phyloP scores from a whole-genome alignment of 1,140 invertebrate genomes.

The Hycleus phaleratus region DNA sequence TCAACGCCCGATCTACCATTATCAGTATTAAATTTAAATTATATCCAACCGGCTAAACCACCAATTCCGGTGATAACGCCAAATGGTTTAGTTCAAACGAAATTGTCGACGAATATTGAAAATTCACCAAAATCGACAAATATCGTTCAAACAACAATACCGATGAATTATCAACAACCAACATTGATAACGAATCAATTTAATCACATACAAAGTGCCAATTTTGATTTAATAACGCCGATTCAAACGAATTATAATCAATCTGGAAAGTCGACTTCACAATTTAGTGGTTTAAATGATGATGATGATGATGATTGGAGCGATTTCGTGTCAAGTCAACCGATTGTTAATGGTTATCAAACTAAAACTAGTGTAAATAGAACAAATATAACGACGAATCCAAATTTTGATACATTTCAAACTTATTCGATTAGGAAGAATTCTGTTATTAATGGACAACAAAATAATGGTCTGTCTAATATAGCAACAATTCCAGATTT shows the following conservation, averaged over 20 bases:
- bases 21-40: constrained; percentile 35
- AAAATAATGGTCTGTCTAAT: constrained; percentile 20
- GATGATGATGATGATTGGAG: constrained; percentile 55
- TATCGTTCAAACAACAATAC: constrained; percentile 2
- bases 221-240: not conserved
- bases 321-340: constrained; percentile 54
- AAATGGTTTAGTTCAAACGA: constrained; percentile 32
- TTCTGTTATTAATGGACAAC: not conserved
- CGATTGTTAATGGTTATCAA: not conserved
- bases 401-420: constrained; percentile 22
- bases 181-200: constrained; percentile 37
- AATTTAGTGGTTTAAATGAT: not conserved
- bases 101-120: constrained; percentile 19
- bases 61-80: constrained; percentile 37
- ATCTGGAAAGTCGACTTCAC: not conserved
- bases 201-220: not conserved
- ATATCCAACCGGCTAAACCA: constrained; percentile 33
- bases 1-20: constrained; percentile 33
- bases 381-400: constrained; percentile 32
- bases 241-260: not conserved
- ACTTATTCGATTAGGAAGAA: constrained; percentile 2
- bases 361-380: not conserved
- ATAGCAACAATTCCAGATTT: constrained; percentile 44
- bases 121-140: not conserved
- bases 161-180: constrained; percentile 23